Evolutionary conservation across 2,888 invertebrate species (phyloP), one percentile per base, ranked within the genome.

Genomic region (Encarsia formosa): DNA sequence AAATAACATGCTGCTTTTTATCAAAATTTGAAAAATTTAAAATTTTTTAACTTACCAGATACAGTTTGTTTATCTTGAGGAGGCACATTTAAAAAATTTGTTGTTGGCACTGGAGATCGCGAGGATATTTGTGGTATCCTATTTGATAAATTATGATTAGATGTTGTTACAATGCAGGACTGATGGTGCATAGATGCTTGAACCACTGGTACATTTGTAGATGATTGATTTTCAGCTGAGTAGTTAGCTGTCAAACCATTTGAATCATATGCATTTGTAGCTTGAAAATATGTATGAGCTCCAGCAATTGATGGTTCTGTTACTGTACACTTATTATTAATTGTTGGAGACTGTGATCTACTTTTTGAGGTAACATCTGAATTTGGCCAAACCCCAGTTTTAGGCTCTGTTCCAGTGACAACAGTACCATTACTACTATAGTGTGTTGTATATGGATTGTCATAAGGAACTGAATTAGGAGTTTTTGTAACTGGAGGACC

Each of bases 91-190:
- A 70, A 55, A 53, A 72, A 70, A 50, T 72, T 63, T 3, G 77
- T 75, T 40, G 75, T 69, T 22, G 76, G 62, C 55, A 74, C 63
- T 15, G 69, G 64, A 20, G 71, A 63, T 35, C 77, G 68, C 22
- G 79, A 71, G 44, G 79, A 79, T 47, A 81, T 75, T 61, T 82
- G 79, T 23, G 83, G 79, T 37, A 78, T 75, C 46, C 83, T 77
- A 64, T 82, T 85, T 57, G 78, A 76, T 46, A 78, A 72, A 60
- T 78, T 75, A 45, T 79, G 78, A 43, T 81, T 80, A 63, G 85
- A 81, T 65, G 85, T 83, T 63, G 86, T 82, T 64, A 87, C 86
- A 61, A 86, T 86, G 74, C 87, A 87, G 44, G 86, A 82, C 71
- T 85, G 85, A 63, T 83, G 79, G 58, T 77, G 77, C 70, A 81